Evolutionary conservation across 2,797 vertebrate genomes (phyloP).

Genomic region (Alectoris magna): DNA sequence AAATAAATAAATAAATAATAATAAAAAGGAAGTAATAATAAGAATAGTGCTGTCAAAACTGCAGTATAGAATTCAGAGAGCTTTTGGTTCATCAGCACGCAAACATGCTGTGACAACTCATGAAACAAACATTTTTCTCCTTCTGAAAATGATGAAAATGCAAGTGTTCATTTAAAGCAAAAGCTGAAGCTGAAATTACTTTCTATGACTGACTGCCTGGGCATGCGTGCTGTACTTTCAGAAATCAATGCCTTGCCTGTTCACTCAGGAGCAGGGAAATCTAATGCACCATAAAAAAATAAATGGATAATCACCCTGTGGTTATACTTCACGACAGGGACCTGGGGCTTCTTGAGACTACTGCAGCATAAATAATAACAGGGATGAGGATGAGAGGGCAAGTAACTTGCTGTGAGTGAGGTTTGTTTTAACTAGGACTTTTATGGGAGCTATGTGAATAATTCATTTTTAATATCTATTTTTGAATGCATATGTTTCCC

Average conservation of each 20-base stretch:
- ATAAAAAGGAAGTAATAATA: neutral
- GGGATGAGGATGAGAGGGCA: neutral
- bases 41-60: constrained; percentile 15
- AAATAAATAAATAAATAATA: neutral
- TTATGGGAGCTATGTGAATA: neutral
- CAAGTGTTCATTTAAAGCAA: constrained; percentile 55
- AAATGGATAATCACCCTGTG: neutral
- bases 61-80: constrained; percentile 44
- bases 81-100: constrained; percentile 44
- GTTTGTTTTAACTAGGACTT: neutral
- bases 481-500: neutral
- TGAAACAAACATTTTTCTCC: constrained; percentile 52
- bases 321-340: neutral
- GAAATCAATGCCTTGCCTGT: constrained; percentile 11
- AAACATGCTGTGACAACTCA: constrained; percentile 59
- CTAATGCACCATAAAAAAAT: neutral
- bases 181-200: constrained; percentile 31
- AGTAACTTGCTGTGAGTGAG: neutral
- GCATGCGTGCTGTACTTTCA: accelerated
- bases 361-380: neutral
- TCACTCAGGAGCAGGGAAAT: neutral
- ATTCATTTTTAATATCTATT: neutral
- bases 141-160: constrained; percentile 62
- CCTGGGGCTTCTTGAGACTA: neutral
- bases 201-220: constrained; percentile 27